A percentile compares a stretch with the other conserved stretches of the same genome.
These are phyloP conservation scores for Bellardia pandia DNA, from an alignment of 2,888 invertebrate species.

Conservation along the genomic window DNA sequence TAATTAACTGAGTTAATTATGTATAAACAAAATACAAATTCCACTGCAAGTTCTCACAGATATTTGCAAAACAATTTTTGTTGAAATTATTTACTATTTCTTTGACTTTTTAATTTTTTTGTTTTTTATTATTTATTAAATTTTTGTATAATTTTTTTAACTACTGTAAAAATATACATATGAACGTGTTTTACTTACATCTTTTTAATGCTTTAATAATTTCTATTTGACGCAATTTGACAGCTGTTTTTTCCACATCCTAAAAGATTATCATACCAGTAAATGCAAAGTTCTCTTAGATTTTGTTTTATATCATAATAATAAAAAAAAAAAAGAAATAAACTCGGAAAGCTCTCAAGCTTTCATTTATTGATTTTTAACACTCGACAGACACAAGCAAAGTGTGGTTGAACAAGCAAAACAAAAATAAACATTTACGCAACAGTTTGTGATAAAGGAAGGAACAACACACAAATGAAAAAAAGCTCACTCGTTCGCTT, in stretches of 20 bases:
- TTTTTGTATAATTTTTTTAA: not conserved
- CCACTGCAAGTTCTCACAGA: not conserved
- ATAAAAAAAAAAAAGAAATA: constrained; percentile 28
- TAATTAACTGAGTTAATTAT: constrained; percentile 13
- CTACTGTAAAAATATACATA: constrained; percentile 13
- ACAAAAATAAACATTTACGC: constrained; percentile 70
- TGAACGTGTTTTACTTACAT: constrained; percentile 39
- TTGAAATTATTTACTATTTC: not conserved
- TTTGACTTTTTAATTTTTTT: not conserved
- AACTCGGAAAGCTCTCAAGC: constrained; percentile 63
- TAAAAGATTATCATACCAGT: constrained; percentile 70
- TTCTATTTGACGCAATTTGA: constrained; percentile 79
- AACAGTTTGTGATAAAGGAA: constrained; percentile 68
- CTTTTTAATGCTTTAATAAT: constrained; percentile 53
- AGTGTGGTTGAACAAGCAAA: constrained; percentile 67
- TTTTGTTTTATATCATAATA: not conserved
- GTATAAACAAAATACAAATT: not conserved
- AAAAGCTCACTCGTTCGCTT: constrained; percentile 8
- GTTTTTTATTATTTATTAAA: not conserved
- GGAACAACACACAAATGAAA: constrained; percentile 17
- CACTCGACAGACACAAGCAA: constrained; percentile 44
- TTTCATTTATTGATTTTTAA: constrained; percentile 67
- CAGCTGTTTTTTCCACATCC: constrained; percentile 78
- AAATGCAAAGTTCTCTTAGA: constrained; percentile 25
- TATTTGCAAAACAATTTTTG: not conserved